Conservation (phyloP, 2,113 vertebrate species). For the Colinus virginianus region DNA sequence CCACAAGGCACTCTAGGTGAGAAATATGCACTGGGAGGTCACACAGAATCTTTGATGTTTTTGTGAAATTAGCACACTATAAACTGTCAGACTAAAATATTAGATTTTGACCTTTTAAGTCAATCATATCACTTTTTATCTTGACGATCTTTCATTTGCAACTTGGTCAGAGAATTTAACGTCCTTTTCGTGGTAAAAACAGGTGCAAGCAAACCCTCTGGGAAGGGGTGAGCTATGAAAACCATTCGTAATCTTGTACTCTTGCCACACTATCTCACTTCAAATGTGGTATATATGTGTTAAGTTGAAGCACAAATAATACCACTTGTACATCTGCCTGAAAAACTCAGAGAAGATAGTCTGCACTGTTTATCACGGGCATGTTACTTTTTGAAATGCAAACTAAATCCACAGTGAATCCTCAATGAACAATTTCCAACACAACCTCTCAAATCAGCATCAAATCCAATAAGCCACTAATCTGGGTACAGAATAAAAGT, state of each 20-base stretch:
- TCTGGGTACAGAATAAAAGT: background rate
- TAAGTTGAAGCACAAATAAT: slow-evolving; percentile 61
- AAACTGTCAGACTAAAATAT: slow-evolving; percentile 66
- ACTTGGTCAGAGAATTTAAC: slow-evolving; percentile 70
- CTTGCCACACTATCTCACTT: slow-evolving; percentile 60
- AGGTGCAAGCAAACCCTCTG: slow-evolving; percentile 72
- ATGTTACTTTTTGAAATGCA: slow-evolving; percentile 4
- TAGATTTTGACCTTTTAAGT: slow-evolving; percentile 63
- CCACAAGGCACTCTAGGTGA: slow-evolving; percentile 47
- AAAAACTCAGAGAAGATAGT: slow-evolving; percentile 30
- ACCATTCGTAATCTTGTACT: slow-evolving; percentile 59
- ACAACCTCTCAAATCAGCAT: background rate
- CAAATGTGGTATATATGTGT: slow-evolving; percentile 65
- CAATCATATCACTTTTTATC: slow-evolving; percentile 65
- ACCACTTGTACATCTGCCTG: slow-evolving; percentile 57
- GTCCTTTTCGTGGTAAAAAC: slow-evolving; percentile 67
- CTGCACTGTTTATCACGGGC: background rate
- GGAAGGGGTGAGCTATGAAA: slow-evolving; percentile 66
- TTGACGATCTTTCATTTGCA: slow-evolving; percentile 54
- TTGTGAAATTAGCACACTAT: slow-evolving; percentile 32
- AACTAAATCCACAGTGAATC: background rate
- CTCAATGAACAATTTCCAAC: slow-evolving; percentile 2
- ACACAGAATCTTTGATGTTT: slow-evolving; percentile 6
- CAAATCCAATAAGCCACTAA: background rate
- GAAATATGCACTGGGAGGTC: slow-evolving; percentile 23